Conservation (phyloP, 64 coral and sea anemone species). For the Montipora capricornis region DNA sequence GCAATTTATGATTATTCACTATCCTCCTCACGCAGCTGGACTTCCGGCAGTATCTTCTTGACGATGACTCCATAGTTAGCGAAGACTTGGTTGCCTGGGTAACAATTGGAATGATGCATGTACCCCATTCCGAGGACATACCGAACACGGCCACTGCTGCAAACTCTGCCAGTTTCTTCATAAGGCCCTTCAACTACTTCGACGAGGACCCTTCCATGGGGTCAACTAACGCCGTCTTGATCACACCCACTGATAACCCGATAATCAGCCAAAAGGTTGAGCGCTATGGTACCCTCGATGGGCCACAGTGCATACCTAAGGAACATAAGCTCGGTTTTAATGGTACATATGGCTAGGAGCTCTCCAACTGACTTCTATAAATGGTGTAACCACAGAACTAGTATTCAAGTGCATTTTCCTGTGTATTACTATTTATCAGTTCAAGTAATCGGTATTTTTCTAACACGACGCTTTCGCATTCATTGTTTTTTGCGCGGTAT, state of each 20-base stretch:
- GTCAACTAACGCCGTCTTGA: slow-evolving; percentile 76
- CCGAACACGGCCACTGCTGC: slow-evolving; percentile 86
- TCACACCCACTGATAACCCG: slow-evolving; percentile 39
- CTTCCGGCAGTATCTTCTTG: slow-evolving; percentile 36
- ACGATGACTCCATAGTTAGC: slow-evolving; percentile 80
- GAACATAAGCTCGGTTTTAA: not conserved
- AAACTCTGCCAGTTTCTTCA: slow-evolving; percentile 80
- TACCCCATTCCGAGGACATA: slow-evolving; percentile 92
- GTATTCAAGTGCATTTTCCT: too few relatives aligned
- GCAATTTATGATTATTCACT: not conserved
- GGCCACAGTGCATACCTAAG: slow-evolving; percentile 14
- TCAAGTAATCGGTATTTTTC: too few relatives aligned
- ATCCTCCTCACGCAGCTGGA: not conserved
- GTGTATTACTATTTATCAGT: too few relatives aligned
- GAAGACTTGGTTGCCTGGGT: slow-evolving; percentile 95
- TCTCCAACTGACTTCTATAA: not conserved
- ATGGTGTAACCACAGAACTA: too few relatives aligned
- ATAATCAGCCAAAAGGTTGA: slow-evolving; percentile 15
- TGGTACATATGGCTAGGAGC: not conserved
- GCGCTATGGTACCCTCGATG: slow-evolving; percentile 37
- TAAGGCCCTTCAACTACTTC: slow-evolving; percentile 94
- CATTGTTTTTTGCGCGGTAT: too few relatives aligned
- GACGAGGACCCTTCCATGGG: slow-evolving; percentile 91
- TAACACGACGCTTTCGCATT: too few relatives aligned
- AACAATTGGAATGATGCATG: slow-evolving; percentile 74